Conservation (phyloP, 2,797 vertebrate genomes). For the Remorina albescens region DNA sequence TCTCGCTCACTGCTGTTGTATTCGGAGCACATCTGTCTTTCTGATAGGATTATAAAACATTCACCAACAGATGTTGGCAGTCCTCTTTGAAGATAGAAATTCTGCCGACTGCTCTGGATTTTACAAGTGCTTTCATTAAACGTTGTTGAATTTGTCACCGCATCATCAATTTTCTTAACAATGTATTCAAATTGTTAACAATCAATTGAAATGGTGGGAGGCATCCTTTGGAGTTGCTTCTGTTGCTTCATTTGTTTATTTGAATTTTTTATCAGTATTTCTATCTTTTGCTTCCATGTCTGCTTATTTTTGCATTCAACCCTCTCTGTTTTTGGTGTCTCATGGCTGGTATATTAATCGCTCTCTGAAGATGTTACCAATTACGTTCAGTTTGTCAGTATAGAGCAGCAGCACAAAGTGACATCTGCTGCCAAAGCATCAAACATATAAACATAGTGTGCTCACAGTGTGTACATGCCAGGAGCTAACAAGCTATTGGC, state of each 20-base stretch:
- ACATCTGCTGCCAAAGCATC: slow-evolving; percentile 75
- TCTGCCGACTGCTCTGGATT: slow-evolving; percentile 65
- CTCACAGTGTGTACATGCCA: slow-evolving; percentile 68
- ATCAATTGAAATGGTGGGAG: slow-evolving; percentile 12
- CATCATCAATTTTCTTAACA: slow-evolving; percentile 74
- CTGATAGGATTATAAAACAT: slow-evolving; percentile 81
- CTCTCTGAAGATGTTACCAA: slow-evolving; percentile 59
- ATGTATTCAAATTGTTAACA: slow-evolving; percentile 63
- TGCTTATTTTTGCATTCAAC: not conserved
- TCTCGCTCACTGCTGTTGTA: slow-evolving; percentile 57
- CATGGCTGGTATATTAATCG: slow-evolving; percentile 42
- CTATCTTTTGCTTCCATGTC: not conserved
- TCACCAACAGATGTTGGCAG: slow-evolving; percentile 75
- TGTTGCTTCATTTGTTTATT: slow-evolving; percentile 38
- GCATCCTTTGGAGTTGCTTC: slow-evolving; percentile 25
- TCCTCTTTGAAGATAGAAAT: slow-evolving; percentile 70
- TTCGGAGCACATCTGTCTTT: slow-evolving; percentile 76
- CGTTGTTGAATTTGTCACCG: slow-evolving; percentile 66
- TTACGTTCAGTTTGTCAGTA: slow-evolving; percentile 62
- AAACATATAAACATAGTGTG: slow-evolving; percentile 72
- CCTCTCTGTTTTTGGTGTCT: slow-evolving; percentile 1
- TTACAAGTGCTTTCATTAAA: slow-evolving; percentile 67
- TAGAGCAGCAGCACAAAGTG: slow-evolving; percentile 47
- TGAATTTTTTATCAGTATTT: too few relatives aligned
- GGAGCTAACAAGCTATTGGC: slow-evolving; percentile 78